Percentiles rank a stretch among this genome's conserved stretches.
These are phyloP conservation scores for Ornithorhynchus anatinus DNA, from an alignment of 2,113 vertebrate species.

Conservation along the genomic window DNA sequence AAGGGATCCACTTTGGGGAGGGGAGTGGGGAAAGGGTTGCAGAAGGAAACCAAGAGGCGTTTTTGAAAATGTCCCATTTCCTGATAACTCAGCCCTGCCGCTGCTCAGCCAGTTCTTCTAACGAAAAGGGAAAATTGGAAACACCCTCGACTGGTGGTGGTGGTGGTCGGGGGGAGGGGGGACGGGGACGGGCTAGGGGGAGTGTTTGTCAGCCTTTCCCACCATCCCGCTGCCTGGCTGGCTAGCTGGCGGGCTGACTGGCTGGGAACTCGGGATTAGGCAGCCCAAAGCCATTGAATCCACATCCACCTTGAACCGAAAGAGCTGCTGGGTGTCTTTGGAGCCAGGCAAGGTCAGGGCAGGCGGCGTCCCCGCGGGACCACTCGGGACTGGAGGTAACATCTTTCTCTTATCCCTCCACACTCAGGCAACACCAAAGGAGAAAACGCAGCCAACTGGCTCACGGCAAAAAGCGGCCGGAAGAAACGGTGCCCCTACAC, in stretches of 20 bases:
- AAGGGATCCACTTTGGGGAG: background rate
- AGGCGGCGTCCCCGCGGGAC: background rate
- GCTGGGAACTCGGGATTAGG: too few species aligned
- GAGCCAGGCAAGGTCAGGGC: background rate
- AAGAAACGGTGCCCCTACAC: constrained; percentile 99
- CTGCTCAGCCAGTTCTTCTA: too few species aligned
- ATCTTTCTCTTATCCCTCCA: constrained; percentile 63
- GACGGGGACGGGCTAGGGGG: background rate
- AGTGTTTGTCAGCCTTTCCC: rapidly evolving
- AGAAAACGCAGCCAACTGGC: constrained; percentile 92
- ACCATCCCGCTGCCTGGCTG: background rate
- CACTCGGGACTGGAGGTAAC: constrained; percentile 16
- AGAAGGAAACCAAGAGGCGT: too few species aligned
- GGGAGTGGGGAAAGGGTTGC: background rate
- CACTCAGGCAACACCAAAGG: constrained; percentile 84
- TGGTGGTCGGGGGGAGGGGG: background rate
- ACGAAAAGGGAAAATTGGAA: background rate
- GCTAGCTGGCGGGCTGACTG: too few species aligned
- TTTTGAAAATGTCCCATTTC: too few species aligned
- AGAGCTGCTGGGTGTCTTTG: background rate
- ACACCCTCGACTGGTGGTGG: background rate
- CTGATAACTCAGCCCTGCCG: too few species aligned
- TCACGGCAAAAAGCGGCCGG: constrained; percentile 96
- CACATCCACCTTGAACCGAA: background rate
- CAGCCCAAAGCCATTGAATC: too few species aligned